Percentiles rank a stretch among this genome's conserved stretches.
Conservation (phyloP, 2,113 vertebrate species). For the Tachysurus fulvidraco region DNA sequence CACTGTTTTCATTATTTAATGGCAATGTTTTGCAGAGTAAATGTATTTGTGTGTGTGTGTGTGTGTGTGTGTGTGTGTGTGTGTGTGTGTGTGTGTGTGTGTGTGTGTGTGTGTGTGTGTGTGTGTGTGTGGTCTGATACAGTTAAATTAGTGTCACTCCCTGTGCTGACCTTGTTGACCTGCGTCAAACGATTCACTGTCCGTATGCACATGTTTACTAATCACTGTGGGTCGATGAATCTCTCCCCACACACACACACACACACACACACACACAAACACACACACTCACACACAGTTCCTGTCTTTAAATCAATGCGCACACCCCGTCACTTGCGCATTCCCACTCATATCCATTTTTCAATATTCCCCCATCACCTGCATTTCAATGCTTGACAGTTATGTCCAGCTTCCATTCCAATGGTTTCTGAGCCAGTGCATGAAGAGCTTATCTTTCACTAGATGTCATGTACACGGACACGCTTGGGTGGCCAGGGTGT, state of each 20-base stretch:
- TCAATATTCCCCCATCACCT: neutral
- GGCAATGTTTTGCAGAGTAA: constrained; percentile 19
- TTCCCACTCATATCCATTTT: constrained; percentile 27
- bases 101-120: constrained; percentile 19
- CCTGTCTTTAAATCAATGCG: constrained; percentile 1
- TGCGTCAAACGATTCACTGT: constrained; percentile 37
- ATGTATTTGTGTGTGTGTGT: constrained; percentile 27
- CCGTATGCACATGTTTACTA: constrained; percentile 30
- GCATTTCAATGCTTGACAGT: constrained; percentile 4
- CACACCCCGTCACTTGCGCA: neutral
- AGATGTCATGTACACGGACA: constrained; percentile 19
- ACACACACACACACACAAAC: constrained; percentile 13
- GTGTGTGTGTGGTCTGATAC: constrained; percentile 37
- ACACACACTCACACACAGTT: constrained; percentile 7
- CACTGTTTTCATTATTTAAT: constrained; percentile 41
- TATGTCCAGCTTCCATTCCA: constrained; percentile 19
- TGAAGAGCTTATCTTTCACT: constrained; percentile 11
- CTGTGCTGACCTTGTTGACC: constrained; percentile 46
- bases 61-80: constrained; percentile 11
- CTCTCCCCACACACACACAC: constrained; percentile 16
- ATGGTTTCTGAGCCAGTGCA: neutral
- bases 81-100: constrained; percentile 9
- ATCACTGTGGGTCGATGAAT: constrained; percentile 40
- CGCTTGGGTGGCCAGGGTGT: neutral
- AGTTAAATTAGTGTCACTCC: constrained; percentile 48